Base-by-base conservation (phyloP, 2,797 vertebrate species). In the Catostomus latipinnis region DNA sequence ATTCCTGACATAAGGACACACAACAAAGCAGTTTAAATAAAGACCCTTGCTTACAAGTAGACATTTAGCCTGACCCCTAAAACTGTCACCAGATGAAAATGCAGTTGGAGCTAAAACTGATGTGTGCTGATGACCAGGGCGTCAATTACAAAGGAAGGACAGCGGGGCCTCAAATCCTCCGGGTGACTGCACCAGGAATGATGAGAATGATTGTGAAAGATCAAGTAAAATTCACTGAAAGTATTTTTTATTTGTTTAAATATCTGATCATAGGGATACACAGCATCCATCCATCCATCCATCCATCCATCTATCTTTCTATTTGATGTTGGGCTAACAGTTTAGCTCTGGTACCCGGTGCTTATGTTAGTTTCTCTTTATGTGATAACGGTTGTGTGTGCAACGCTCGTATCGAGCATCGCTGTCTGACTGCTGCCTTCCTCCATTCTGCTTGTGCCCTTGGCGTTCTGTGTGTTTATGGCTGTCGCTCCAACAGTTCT, bases 21-120 rank as follows among this genome's bases (percentile, higher is more conserved):
- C 54, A 8, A 6, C 50, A 66, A 34, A 34, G 34, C 9, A 48
- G 46, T 60, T 72, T 45, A 82, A 62, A 72, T 18, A 50, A 76
- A 71, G 74, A 72, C 53, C 14, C 46, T 67, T 62, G 50, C 65
- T 71, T 73, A 58, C 52, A 50, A 69, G 62, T 7, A 46, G 22
- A 78, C 43, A 58, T 45, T 72, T 53, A 54, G 53, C 16, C 34
- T 61, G 16, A 78, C 49, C 49, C 7, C 4, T 57, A 52, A 77
- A 53, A 4, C 16, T 22, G 22, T 16, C 13, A 18, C 65, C 43
- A 66, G 72, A 74, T 66, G 66, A 74, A 82, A 54, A 66, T 56
- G 12, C 5, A 61, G 43, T 16, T 82, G 16, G 54, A 60, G 16
- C 6, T 61, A 49, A 45, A 60, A 53, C 22, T 48, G 67, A 49